A percentile compares a stretch with the other conserved stretches of the same genome.
Conservation (phyloP, 2,888 invertebrate genomes). For the Iselma pallidipennis region DNA sequence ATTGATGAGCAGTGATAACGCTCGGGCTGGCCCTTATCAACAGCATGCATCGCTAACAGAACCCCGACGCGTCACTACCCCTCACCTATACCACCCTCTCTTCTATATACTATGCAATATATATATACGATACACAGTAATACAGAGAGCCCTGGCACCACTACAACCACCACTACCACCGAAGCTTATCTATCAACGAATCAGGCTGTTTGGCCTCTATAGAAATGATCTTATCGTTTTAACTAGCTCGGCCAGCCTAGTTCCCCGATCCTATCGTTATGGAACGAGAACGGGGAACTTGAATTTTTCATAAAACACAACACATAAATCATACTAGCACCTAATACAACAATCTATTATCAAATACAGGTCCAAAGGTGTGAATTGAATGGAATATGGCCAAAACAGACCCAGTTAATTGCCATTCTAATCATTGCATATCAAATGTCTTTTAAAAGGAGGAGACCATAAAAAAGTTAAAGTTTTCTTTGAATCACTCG, state of each 20-base stretch:
- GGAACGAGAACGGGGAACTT: slow-evolving; percentile 39
- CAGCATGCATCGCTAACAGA: slow-evolving; percentile 51
- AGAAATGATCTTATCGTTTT: slow-evolving; percentile 60
- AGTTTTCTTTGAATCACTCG: slow-evolving; percentile 9
- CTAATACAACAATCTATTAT: slow-evolving; percentile 25
- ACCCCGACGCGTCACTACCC: slow-evolving; percentile 44
- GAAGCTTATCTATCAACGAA: slow-evolving; percentile 49
- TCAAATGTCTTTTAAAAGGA: too few species aligned
- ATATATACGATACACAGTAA: not conserved
- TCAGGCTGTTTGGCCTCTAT: slow-evolving; percentile 58
- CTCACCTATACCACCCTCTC: slow-evolving; percentile 28
- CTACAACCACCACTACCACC: slow-evolving; percentile 41
- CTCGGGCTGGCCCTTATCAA: slow-evolving; percentile 54
- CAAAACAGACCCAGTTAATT: not conserved
- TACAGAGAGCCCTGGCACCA: slow-evolving; percentile 8
- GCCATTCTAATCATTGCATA: not conserved
- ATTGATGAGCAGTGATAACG: slow-evolving; percentile 57
- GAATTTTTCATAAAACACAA: slow-evolving; percentile 46
- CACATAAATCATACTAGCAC: slow-evolving; percentile 51
- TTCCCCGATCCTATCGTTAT: slow-evolving; percentile 58
- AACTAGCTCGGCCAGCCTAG: slow-evolving; percentile 61
- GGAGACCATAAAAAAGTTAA: too few species aligned
- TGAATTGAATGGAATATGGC: slow-evolving; percentile 5
- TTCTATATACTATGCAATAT: slow-evolving; percentile 38
- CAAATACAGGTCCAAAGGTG: slow-evolving; percentile 13